Conservation (phyloP, 2,888 invertebrate genomes). For the Dexiosoma caninum region DNA sequence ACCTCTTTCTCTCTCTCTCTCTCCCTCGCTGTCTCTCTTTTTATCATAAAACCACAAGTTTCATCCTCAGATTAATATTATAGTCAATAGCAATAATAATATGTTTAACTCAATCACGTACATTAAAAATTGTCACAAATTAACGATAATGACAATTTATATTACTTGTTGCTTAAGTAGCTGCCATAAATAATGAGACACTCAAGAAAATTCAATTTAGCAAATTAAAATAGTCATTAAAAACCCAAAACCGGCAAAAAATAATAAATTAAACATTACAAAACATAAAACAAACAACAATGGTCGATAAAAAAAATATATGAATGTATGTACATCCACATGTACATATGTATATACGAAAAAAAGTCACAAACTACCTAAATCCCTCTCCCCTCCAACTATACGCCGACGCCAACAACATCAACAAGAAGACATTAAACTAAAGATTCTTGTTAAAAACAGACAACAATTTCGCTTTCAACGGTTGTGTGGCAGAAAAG, state of each 20-base stretch:
- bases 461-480: conserved; percentile 59
- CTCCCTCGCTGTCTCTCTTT: too few species aligned
- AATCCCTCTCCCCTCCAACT: neutral
- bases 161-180: conserved; percentile 2
- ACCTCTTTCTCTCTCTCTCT: too few species aligned
- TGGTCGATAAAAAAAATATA: neutral
- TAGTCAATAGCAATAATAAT: neutral
- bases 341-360: neutral
- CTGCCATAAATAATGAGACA: conserved; percentile 32
- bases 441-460: conserved; percentile 57
- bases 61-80: neutral
- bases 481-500: conserved; percentile 42
- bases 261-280: conserved; percentile 28
- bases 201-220: conserved; percentile 18
- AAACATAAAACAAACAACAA: conserved; percentile 23
- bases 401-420: neutral
- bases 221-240: conserved; percentile 11
- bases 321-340: too few species aligned
- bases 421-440: conserved; percentile 12
- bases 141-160: conserved; percentile 25
- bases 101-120: neutral
- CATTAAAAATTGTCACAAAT: conserved; percentile 17
- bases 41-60: too few species aligned
- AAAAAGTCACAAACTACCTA: conserved; percentile 13
- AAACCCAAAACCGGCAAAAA: neutral